phyloP scores from a whole-genome alignment of 2,888 invertebrate genomes.

The Trisateles emortualis region DNA sequence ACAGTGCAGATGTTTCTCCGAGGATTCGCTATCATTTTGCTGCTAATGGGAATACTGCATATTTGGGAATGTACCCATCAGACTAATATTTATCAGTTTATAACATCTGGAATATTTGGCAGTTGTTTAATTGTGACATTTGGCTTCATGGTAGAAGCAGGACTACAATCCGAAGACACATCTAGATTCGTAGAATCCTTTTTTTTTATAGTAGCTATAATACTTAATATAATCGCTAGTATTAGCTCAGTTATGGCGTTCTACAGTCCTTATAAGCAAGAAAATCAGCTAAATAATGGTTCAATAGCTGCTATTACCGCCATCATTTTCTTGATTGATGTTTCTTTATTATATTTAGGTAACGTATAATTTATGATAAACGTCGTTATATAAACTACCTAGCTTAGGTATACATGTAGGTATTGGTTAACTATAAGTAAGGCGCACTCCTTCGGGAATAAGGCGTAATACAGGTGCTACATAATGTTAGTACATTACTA shows the following conservation, averaged over 20 bases:
- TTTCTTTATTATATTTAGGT: slow-evolving; percentile 28
- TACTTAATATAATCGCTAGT: slow-evolving; percentile 50
- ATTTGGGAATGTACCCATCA: slow-evolving; percentile 57
- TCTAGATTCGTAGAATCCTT: slow-evolving; percentile 50
- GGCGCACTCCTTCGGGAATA: no score
- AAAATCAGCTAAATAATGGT: slow-evolving; percentile 55
- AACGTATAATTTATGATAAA: no score
- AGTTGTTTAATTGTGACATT: slow-evolving; percentile 54
- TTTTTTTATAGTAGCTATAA: slow-evolving; percentile 50
- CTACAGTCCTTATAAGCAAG: slow-evolving; percentile 22
- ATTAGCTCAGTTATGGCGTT: slow-evolving; percentile 53
- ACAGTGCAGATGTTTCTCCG: slow-evolving; percentile 63
- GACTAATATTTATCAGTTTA: slow-evolving; percentile 49
- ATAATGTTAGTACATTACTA: no score
- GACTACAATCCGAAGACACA: slow-evolving; percentile 43
- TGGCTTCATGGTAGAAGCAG: slow-evolving; percentile 65
- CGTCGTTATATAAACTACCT: no score
- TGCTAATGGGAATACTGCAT: slow-evolving; percentile 56
- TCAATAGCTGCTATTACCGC: slow-evolving; percentile 51
- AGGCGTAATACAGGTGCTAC: no score
- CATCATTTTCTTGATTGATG: slow-evolving; percentile 53
- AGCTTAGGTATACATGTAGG: no score
- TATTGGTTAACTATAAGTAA: no score
- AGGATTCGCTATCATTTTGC: slow-evolving; percentile 52
- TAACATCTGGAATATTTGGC: slow-evolving; percentile 64